A percentile compares a stretch with the other conserved stretches of the same genome.
These are phyloP conservation scores for Hystrix brachyura DNA, from an alignment of 2,113 vertebrate species.

Conservation along the genomic window DNA sequence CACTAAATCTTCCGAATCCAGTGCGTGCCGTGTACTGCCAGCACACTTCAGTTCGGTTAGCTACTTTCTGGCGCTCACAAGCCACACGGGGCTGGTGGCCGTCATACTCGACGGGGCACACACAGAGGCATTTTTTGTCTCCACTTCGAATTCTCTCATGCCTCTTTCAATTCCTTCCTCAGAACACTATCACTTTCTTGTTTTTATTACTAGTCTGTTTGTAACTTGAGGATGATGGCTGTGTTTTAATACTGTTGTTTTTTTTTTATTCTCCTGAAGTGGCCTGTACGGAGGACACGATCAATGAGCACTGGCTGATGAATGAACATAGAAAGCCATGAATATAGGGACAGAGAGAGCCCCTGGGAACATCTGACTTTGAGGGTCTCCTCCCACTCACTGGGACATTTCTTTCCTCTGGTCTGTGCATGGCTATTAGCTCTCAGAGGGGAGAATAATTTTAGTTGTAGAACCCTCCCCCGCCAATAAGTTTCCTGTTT, in stretches of 20 bases:
- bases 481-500: slow-evolving; percentile 70
- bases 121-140: not conserved
- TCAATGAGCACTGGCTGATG: not conserved
- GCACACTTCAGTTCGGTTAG: accelerated
- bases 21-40: no score
- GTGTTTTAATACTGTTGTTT: not conserved
- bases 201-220: not conserved
- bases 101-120: accelerated
- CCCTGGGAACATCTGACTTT: not conserved
- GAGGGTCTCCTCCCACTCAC: not conserved
- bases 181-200: not conserved
- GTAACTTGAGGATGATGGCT: not conserved
- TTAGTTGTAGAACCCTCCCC: not conserved
- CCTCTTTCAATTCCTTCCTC: not conserved
- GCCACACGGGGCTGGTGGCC: accelerated
- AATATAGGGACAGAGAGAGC: not conserved
- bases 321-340: not conserved
- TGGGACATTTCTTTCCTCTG: slow-evolving; percentile 42
- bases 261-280: not conserved
- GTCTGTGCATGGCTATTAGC: slow-evolving; percentile 15
- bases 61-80: not conserved
- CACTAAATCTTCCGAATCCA: not conserved
- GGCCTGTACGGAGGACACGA: not conserved
- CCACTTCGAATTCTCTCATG: not conserved
- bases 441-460: slow-evolving; percentile 31